Evolutionary conservation across 2,888 invertebrate species (phyloP).

Genomic region (Chouioia cunea): DNA sequence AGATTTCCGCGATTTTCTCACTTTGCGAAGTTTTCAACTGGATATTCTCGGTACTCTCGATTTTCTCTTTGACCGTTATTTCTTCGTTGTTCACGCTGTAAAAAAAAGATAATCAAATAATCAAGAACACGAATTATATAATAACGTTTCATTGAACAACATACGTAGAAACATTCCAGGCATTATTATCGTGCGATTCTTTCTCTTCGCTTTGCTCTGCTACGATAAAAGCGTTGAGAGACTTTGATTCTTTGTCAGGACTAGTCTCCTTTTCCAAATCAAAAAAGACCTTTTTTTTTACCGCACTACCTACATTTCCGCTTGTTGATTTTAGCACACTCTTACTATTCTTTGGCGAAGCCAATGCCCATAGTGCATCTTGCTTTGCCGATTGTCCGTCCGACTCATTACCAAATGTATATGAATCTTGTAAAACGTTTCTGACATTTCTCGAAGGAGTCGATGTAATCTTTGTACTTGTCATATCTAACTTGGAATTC

Average conservation of each 20-base stretch:
- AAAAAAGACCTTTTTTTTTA: slow-evolving; percentile 77
- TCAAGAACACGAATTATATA: not conserved
- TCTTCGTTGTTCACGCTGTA: slow-evolving; percentile 54
- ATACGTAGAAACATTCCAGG: slow-evolving; percentile 73
- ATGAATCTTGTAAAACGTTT: slow-evolving; percentile 50
- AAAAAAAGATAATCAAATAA: slow-evolving; percentile 7
- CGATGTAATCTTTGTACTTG: slow-evolving; percentile 50
- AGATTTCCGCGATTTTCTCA: slow-evolving; percentile 72
- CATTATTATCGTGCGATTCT: slow-evolving; percentile 69
- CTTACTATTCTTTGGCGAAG: slow-evolving; percentile 67
- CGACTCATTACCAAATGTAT: slow-evolving; percentile 40
- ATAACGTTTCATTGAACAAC: not conserved
- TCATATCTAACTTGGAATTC: slow-evolving; percentile 42
- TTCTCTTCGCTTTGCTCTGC: slow-evolving; percentile 52
- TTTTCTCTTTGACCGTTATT: slow-evolving; percentile 51
- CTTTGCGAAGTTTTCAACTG: slow-evolving; percentile 70
- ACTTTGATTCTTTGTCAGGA: slow-evolving; percentile 57
- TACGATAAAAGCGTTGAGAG: slow-evolving; percentile 41
- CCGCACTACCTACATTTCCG: slow-evolving; percentile 71
- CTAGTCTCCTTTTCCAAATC: slow-evolving; percentile 70
- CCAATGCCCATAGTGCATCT: slow-evolving; percentile 47
- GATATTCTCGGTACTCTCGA: slow-evolving; percentile 58
- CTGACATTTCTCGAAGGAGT: slow-evolving; percentile 50
- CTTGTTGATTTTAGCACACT: slow-evolving; percentile 73
- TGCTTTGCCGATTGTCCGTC: slow-evolving; percentile 46